Base-by-base conservation (phyloP, 2,797 vertebrate species). In the Anguilla obscura region DNA sequence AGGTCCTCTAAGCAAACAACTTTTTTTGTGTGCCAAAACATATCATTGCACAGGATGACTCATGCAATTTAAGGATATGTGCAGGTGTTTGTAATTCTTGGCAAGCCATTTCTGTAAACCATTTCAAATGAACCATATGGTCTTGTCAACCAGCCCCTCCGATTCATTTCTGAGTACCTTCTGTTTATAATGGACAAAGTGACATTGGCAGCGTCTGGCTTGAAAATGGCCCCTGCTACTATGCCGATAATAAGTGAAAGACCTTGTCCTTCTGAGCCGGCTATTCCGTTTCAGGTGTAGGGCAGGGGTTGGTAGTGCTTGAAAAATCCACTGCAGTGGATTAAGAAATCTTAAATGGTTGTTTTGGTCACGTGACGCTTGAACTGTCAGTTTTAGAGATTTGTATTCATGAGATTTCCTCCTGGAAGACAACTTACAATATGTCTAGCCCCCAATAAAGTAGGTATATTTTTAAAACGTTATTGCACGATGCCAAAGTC, bases 71-170 rank as follows among this genome's bases (percentile, higher is more conserved):
- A 82, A 48, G 45, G 1, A 50, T 50, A 45, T 82, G 7, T 82
- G 45, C 79, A 82, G 79, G 79, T 82, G 79, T 82, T 82, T 21
- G 21, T 50, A 82, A 82, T 48, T 48, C 79, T 82, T 48, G 45
- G 79, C 40, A 82, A 82, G 24, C 79, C 9, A 82, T 48, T n/a
- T 50, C 45, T 82, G 40, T 48, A 50, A 50, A 50, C 24, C 2
- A 48, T 82, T 50, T 12, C 4, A 82, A 82, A 82, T 33, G 45
- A 82, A 50, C 79, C 79, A 82, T 82, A 82, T 82, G 79, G 79
- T 10, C 79, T 82, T 82, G 79, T 50, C 79, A 82, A 10, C 79
- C 74, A 79, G 45, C 14, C 12, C 21, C 45, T n/a, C 40, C 21
- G 0, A n/a, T 82, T 82, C 45, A 48, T 82, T 82, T 82, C 45